Evolutionary conservation across 2,888 invertebrate species (phyloP).

Genomic region (Julus scandinavius): DNA sequence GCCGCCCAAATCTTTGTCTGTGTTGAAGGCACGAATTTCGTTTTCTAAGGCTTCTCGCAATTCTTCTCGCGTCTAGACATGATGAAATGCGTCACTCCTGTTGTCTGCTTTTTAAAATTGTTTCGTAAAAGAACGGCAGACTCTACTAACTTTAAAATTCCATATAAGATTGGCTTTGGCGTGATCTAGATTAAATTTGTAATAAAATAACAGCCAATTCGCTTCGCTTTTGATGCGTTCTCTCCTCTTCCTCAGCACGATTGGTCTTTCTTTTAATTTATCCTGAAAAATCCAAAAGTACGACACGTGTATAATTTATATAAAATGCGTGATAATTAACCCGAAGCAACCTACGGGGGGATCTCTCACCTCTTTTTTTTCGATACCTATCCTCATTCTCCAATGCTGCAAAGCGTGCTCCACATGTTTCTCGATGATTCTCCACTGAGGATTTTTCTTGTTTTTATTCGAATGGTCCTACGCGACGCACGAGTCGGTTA

Average conservation of each 20-base stretch:
- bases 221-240: conserved; percentile 87
- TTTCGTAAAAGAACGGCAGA: neutral
- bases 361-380: conserved; percentile 63
- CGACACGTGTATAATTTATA: neutral
- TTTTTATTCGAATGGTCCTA: conserved; percentile 75
- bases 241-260: conserved; percentile 88
- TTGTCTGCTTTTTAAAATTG: conserved; percentile 35
- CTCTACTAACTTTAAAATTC: conserved; percentile 86
- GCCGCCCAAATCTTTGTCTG: conserved; percentile 83
- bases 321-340: neutral
- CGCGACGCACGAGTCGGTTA: neutral
- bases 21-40: conserved; percentile 88
- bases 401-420: conserved; percentile 77
- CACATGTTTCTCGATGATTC: conserved; percentile 68
- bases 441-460: conserved; percentile 78
- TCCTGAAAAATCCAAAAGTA: conserved; percentile 61
- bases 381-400: conserved; percentile 74
- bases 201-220: conserved; percentile 95
- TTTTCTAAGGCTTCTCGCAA: conserved; percentile 90
- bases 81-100: conserved; percentile 48
- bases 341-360: conserved; percentile 62
- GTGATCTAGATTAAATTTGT: conserved; percentile 93
- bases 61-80: conserved; percentile 88
- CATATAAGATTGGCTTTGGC: conserved; percentile 96
- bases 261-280: conserved; percentile 80